These are phyloP conservation scores for Drosophila conformis DNA, from an alignment of 2,888 invertebrate species.

Conservation along the genomic window DNA sequence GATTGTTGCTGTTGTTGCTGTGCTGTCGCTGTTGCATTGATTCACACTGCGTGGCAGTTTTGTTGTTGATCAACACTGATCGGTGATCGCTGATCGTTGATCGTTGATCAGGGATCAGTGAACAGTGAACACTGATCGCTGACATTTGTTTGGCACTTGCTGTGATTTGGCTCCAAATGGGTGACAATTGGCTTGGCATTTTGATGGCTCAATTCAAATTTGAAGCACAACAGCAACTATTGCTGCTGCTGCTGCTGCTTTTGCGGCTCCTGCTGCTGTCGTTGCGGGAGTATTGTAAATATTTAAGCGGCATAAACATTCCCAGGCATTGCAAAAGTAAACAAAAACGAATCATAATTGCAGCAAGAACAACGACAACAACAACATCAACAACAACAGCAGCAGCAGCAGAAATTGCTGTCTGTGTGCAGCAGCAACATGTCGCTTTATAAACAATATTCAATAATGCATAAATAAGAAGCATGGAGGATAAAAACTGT, in stretches of 20 bases:
- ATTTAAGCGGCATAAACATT: conserved; percentile 62
- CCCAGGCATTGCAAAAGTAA: conserved; percentile 54
- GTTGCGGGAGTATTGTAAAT: conserved; percentile 64
- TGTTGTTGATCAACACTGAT: conserved; percentile 22
- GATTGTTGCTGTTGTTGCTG: conserved; percentile 7
- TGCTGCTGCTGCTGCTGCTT: conserved; percentile 1
- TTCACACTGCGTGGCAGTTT: conserved; percentile 43
- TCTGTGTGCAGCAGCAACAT: conserved; percentile 44
- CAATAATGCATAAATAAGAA: conserved; percentile 74
- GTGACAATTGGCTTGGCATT: conserved; percentile 71
- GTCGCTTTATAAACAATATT: conserved; percentile 77
- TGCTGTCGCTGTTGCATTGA: conserved; percentile 21
- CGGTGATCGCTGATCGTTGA: conserved; percentile 3
- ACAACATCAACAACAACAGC: conserved; percentile 18
- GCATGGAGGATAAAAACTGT: conserved; percentile 21
- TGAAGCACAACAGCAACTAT: conserved; percentile 16
- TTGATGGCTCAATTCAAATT: conserved; percentile 59
- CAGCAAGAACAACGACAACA: conserved; percentile 25
- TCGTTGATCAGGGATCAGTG: conserved; percentile 45
- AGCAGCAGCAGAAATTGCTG: conserved; percentile 17
- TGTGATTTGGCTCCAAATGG: conserved; percentile 57
- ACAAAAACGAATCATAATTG: conserved; percentile 65
- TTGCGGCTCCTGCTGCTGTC: conserved; percentile 11
- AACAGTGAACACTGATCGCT: conserved; percentile 12
- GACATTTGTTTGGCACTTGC: conserved; percentile 75